Evolutionary conservation across 2,888 invertebrate species (phyloP).

Genomic region (Cyclophora punctaria): DNA sequence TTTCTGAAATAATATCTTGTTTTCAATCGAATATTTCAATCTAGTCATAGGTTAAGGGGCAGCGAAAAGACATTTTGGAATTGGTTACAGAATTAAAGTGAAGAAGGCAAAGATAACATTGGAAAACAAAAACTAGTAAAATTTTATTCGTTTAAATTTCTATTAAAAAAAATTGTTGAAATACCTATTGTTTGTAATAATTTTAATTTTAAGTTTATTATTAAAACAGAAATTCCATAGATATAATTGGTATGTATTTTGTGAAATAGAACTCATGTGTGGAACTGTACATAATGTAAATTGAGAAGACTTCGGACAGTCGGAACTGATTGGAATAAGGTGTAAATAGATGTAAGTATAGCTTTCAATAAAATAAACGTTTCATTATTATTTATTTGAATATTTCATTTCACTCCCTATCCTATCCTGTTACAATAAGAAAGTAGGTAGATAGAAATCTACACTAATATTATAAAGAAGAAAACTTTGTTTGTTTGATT

Average conservation of each 20-base stretch:
- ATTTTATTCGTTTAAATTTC: no score
- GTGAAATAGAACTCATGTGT: conserved; percentile 7
- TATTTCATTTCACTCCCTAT: no score
- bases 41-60: conserved; percentile 66
- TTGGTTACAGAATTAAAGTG: no score
- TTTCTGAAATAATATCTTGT: no score
- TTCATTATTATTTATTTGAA: conserved; percentile 22
- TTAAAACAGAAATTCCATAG: conserved; percentile 19
- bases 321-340: conserved; percentile 70
- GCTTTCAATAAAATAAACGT: conserved; percentile 44
- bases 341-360: conserved; percentile 53
- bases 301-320: conserved; percentile 47
- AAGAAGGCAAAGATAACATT: no score
- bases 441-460: no score
- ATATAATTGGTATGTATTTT: conserved; percentile 12
- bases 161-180: no score
- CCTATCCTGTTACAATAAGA: no score
- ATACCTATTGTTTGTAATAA: no score
- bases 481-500: no score
- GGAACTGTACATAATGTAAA: conserved; percentile 36
- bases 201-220: not conserved
- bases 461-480: no score
- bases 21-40: conserved; percentile 9
- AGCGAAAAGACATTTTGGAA: conserved; percentile 54
- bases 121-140: no score